Evolutionary conservation across 1,140 invertebrate genomes (phyloP).

Genomic region (Battus philenor): DNA sequence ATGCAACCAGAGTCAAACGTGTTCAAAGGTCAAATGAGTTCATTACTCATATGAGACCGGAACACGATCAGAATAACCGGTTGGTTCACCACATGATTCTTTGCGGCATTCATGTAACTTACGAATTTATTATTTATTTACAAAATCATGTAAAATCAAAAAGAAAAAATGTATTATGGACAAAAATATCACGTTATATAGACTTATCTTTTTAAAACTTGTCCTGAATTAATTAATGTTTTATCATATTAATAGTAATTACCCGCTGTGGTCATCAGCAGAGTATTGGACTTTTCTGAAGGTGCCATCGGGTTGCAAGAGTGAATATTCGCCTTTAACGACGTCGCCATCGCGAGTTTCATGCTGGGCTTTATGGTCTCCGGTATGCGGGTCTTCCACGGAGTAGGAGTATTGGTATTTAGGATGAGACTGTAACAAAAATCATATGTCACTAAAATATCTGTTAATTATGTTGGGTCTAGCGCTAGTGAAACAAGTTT

Average conservation of each 20-base stretch:
- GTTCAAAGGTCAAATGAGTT: constrained; percentile 46
- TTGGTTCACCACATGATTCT: constrained; percentile 52
- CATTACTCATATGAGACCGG: constrained; percentile 47
- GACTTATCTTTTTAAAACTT: too few species aligned
- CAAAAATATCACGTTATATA: too few species aligned
- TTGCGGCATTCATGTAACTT: constrained; percentile 6
- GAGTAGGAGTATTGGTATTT: constrained; percentile 74
- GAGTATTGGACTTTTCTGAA: constrained; percentile 60
- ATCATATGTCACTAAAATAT: constrained; percentile 8
- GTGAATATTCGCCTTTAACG: constrained; percentile 78
- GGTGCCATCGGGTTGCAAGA: constrained; percentile 69
- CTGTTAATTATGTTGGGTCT: not conserved
- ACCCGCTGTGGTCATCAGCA: constrained; percentile 63
- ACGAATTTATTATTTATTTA: too few species aligned
- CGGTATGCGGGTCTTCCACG: constrained; percentile 71
- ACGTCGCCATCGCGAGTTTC: constrained; percentile 76
- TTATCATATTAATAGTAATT: too few species aligned
- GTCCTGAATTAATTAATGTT: too few species aligned
- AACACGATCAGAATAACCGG: constrained; percentile 40
- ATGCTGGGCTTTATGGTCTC: constrained; percentile 72
- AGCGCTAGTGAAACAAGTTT: too few species aligned
- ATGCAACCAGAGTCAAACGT: constrained; percentile 25
- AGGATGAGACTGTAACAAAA: constrained; percentile 67
- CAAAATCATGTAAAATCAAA: too few species aligned
- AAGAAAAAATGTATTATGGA: too few species aligned